Percentiles rank a stretch among this genome's conserved stretches.
Conservation (phyloP, 1,140 invertebrate genomes). For the Octopus bimaculoides region DNA sequence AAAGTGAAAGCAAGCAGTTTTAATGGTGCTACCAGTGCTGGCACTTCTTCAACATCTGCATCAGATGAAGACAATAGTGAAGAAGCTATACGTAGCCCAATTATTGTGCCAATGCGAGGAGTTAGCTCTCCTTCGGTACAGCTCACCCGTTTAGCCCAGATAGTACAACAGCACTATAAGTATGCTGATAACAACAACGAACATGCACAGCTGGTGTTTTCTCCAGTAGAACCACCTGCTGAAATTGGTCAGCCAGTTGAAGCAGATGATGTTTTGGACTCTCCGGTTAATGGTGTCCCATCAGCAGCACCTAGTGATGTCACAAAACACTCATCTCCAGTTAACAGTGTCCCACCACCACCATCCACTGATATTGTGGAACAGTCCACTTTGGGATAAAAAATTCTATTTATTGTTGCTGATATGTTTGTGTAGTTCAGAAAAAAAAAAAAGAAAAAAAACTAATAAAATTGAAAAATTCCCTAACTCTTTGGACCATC, state of each 20-base stretch:
- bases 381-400: too few species aligned
- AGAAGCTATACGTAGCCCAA: not conserved
- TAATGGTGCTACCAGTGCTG: constrained; percentile 11
- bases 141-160: constrained; percentile 49
- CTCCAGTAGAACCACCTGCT: not conserved
- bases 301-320: too few species aligned
- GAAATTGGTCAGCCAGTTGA: not conserved
- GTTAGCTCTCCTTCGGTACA: constrained; percentile 34
- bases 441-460: too few species aligned
- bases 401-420: too few species aligned
- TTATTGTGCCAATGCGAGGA: constrained; percentile 8
- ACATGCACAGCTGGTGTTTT: not conserved
- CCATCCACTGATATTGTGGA: too few species aligned
- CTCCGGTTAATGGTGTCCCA: too few species aligned
- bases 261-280: not conserved
- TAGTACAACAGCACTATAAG: constrained; percentile 48
- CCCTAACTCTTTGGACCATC: too few species aligned
- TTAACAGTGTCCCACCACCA: too few species aligned
- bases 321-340: too few species aligned
- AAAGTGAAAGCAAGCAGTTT: not conserved
- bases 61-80: not conserved
- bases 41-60: not conserved
- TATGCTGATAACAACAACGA: constrained; percentile 25
- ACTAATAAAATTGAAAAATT: too few species aligned
- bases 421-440: too few species aligned